Base-by-base conservation (phyloP, 2,888 invertebrate genomes). In the Petrolisthes cinctipes region DNA sequence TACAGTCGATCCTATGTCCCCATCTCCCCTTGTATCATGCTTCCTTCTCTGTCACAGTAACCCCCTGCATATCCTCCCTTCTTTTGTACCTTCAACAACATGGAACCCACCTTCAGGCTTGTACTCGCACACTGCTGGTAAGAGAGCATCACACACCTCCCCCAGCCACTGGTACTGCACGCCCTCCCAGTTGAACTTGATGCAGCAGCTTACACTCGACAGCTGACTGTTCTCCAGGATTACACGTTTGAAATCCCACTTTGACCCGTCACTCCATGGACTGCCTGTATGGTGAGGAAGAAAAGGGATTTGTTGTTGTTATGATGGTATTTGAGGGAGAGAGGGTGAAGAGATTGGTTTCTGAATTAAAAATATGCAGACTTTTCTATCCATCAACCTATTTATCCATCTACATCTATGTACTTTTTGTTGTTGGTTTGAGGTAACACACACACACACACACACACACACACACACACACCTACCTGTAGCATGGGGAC, bases 41-140 rank as follows among this genome's bases (percentile, higher is more conserved):
- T 66, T 66, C 11, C n/a, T 66, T 17, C 1, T 11, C 66, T 66
- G 37, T 37, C 37, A 37, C 37, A 37, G 1, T 37, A 37, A 37
- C 61, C 61, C 17, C 61, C 17, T 61, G 61, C 1, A 61, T 61
- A 61, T 61, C 11, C 61, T 61, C 61, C 17, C 61, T 61, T 14
- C 37, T 37, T 37, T 37, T 37, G 37, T 37, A 37, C 37, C 37
- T 37, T 37, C 37, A 37, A 37, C 4, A 4, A 37, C 20, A 56
- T 11, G n/a, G 54, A 6, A 5, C 79, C 71, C 66, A 90, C 90
- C 89, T 71, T 85, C 61, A 9, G 89, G 90, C 23, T 85, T 83
- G 86, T 83, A 86, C 56, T 90, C 90, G 71, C 90, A 90, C 54
- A 90, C 61, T 53, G 89, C 86, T 4, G 89, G 90, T 14, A 87